phyloP scores from a whole-genome alignment of 2,888 invertebrate genomes.

The Protula sp. region DNA sequence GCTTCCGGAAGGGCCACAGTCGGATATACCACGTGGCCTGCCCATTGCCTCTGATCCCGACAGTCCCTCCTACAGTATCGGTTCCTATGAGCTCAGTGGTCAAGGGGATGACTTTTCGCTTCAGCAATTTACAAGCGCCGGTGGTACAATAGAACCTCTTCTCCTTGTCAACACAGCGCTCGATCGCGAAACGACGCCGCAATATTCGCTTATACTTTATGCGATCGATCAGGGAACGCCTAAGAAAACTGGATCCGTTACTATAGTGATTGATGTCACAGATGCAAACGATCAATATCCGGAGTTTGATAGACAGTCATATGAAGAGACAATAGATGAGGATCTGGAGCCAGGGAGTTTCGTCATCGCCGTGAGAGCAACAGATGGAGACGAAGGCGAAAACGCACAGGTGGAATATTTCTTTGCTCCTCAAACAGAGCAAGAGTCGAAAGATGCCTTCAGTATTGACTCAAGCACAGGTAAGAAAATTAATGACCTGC shows the following conservation, averaged over 20 bases:
- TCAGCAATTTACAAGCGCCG: neutral
- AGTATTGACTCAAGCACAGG: too few species aligned
- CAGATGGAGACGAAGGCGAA: neutral
- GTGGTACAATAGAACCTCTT: neutral
- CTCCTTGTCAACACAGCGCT: neutral
- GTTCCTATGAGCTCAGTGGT: neutral
- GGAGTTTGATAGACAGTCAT: neutral
- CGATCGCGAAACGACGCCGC: neutral
- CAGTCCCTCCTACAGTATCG: neutral
- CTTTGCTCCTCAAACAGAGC: too few species aligned
- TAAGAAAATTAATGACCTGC: too few species aligned
- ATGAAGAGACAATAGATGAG: neutral
- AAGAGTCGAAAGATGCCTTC: too few species aligned
- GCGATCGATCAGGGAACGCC: neutral
- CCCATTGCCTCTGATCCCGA: neutral
- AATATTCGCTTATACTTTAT: neutral
- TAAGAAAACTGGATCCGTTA: neutral
- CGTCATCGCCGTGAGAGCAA: neutral
- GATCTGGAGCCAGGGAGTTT: neutral
- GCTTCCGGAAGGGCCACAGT: too few species aligned
- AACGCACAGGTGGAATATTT: neutral
- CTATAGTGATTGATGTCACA: neutral
- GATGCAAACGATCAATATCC: neutral
- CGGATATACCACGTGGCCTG: too few species aligned
- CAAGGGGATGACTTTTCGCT: neutral